Evolutionary conservation across 1,140 invertebrate species (phyloP).

Genomic region (Drosophila melanogaster): Release_6_plus_ISO1_MT NT_033777.3:5729001-5729500

Average conservation of each 20-base stretch:
- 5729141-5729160: conserved; percentile 77
- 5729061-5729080: conserved; percentile 13
- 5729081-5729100: conserved; percentile 44
- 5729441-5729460: conserved; percentile 5
- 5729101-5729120: conserved; percentile 20
- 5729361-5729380: conserved; percentile 44
- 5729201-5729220: conserved; percentile 69
- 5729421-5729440: not conserved
- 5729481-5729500: conserved; percentile 81
- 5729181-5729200: conserved; percentile 80
- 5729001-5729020: not conserved
- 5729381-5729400: conserved; percentile 58
- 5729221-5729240: conserved; percentile 58
- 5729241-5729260: conserved; percentile 75
- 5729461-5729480: conserved; percentile 58
- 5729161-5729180: conserved; percentile 67
- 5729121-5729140: conserved; percentile 57
- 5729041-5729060: conserved; percentile 3
- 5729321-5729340: conserved; percentile 69
- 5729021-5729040: not conserved
- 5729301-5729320: conserved; percentile 64
- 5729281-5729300: conserved; percentile 82
- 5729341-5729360: conserved; percentile 81
- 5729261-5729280: conserved; percentile 59
- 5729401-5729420: conserved; percentile 38